Evolutionary conservation across 2,888 invertebrate genomes (phyloP).

Genomic region (Drosophila pegasa): DNA sequence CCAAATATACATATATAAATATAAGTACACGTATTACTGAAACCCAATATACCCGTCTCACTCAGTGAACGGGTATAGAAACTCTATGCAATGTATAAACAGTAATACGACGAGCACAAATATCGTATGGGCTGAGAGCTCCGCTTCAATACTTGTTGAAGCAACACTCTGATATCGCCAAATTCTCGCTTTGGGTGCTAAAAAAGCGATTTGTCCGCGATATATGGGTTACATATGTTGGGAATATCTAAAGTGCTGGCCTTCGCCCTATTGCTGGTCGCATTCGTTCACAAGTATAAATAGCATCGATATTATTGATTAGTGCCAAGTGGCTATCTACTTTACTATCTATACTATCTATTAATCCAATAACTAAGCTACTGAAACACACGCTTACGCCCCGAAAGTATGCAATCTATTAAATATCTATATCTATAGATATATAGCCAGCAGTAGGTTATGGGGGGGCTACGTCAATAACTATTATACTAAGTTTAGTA

Average conservation of each 20-base stretch:
- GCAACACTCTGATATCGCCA: neutral
- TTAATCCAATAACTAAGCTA: constrained; percentile 9
- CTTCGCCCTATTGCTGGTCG: neutral
- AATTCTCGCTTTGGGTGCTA: neutral
- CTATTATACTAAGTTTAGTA: neutral
- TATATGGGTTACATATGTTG: neutral
- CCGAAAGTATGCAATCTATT: constrained; percentile 16
- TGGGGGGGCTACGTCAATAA: neutral
- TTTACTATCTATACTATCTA: neutral
- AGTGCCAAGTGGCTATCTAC: neutral
- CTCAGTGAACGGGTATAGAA: neutral
- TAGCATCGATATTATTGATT: constrained; percentile 1
- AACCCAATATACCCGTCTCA: neutral
- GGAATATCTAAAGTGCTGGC: neutral
- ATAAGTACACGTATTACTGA: too few relatives aligned
- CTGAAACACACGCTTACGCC: neutral
- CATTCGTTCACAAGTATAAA: constrained; percentile 1
- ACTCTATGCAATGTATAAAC: neutral
- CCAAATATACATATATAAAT: too few relatives aligned
- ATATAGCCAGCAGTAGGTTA: neutral
- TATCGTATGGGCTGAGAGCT: neutral
- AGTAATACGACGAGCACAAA: too few relatives aligned
- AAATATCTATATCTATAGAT: neutral
- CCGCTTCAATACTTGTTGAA: neutral
- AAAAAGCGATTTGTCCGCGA: too few relatives aligned